A percentile compares a stretch with the other conserved stretches of the same genome.
phyloP scores from a whole-genome alignment of 1,140 invertebrate species.

The Coenobita brevimanus region DNA sequence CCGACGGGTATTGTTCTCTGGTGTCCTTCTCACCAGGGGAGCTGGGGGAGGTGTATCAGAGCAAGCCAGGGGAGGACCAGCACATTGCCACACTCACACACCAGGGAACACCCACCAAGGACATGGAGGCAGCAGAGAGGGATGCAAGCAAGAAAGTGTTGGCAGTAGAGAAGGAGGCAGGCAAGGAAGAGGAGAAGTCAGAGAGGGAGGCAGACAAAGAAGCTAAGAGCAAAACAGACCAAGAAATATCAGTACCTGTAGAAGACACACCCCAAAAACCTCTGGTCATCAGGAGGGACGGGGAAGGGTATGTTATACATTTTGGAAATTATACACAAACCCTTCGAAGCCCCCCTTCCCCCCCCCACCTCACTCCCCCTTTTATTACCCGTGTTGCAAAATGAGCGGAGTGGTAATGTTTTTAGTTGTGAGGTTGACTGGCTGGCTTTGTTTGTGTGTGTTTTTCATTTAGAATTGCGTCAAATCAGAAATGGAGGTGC shows the following conservation, averaged over 20 bases:
- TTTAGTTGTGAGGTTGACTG: too few species aligned
- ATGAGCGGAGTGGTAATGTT: too few species aligned
- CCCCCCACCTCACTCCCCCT: too few species aligned
- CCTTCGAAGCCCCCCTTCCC: too few species aligned
- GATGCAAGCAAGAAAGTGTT: too few species aligned
- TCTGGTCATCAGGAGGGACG: neutral
- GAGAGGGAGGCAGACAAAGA: neutral
- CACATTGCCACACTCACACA: neutral
- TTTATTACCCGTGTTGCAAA: too few species aligned
- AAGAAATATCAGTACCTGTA: neutral
- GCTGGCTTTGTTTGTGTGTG: too few species aligned
- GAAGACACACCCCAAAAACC: neutral
- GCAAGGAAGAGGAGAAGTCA: neutral
- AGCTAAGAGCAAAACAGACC: neutral
- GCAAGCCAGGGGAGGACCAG: too few species aligned
- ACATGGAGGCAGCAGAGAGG: too few species aligned
- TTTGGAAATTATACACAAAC: too few species aligned
- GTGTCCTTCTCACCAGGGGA: conserved; percentile 88
- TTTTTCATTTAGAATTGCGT: too few species aligned
- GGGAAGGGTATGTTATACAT: conserved; percentile 22
- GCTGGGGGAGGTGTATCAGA: conserved; percentile 82
- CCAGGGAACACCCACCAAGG: neutral
- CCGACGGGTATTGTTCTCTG: conserved; percentile 96
- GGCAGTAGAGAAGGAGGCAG: neutral
- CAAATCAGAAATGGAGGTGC: too few species aligned